Evolutionary conservation across 2,888 invertebrate genomes (phyloP), one percentile per base, ranked within the genome.

Genomic region (Acrobasis suavella): DNA sequence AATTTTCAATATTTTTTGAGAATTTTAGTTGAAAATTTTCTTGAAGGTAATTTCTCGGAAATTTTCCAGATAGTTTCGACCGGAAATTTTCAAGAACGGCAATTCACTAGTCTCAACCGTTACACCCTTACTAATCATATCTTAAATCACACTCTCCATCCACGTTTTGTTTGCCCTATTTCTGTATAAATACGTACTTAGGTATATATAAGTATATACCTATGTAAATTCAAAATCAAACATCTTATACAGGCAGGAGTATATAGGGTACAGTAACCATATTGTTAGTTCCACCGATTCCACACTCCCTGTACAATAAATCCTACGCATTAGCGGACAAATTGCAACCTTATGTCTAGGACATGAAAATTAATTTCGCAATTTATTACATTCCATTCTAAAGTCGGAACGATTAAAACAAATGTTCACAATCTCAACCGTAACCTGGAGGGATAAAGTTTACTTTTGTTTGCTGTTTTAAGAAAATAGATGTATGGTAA

Each of bases 401-500:
- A 61, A 61, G 46, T 46, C 32, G 22, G 42, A 56, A 12, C 6
- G 15, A 5, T 56, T 22, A 42, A 42, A 15, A 12, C 22, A 8
- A 32, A 46, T 14, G 22, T 22, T n/a, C 1, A 15, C 32, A 61
- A 42, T 46, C 17, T 42, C 5, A 46, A 49, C 54, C 46, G 1
- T 61, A 54, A 10, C 7, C 12, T 46, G 6, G 8, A 46, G 22
- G 9, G 1, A 32, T 52, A 61, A 6, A 39, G 54, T 54, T 46
- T 32, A 46, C 9, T 61, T 54, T 61, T 32, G 42, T 32, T 54
- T 38, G 7, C 17, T 14, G n/a, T 17, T 56, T 16, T 60, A 60
- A 51, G 38, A 60, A 60, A 60, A 59, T 59, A 59, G 58, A 49
- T 50, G 39, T 60, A 68, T 69, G 68, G 69, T 70, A 69, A 69